Evolutionary conservation across 2,113 vertebrate genomes (phyloP), one percentile per base, ranked within the genome.

Genomic region (Rhinogobius similis): DNA sequence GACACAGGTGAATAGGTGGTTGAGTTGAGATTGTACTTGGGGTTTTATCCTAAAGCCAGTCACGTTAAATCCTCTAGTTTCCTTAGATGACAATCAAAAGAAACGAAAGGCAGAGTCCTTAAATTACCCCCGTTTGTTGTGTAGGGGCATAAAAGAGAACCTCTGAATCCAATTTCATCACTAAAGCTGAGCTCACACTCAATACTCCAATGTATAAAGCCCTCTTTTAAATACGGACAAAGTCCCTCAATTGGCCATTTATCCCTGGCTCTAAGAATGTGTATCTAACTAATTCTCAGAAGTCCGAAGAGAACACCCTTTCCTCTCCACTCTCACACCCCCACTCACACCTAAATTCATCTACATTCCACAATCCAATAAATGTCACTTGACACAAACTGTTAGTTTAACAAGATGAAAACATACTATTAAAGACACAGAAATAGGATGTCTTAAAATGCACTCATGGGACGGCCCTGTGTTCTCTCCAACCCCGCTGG

Each of bases 231-330:
- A 83, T 21, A 75, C 38, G 36, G 66, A 84, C 80, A 79, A 83
- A 86, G 69, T 77, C 77, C 75, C 73, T 87, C 81, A 87, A 82
- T 77, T 81, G 81, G 83, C 80, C 82, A 79, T 89, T 87, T 83
- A 83, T 85, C 77, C 78, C 70, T 67, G 73, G 71, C 76, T 80
- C 79, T 82, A 81, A 82, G 75, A 86, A 85, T 82, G 80, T 82
- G 76, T 85, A 82, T 86, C 83, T 82, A 87, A 83, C 83, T 86
- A 81, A 85, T 84, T 83, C 80, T 86, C 81, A 86, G 41, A 81
- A 86, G 82, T 82, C 83, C 75, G 82, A 82, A 87, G 78, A 87
- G 73, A 82, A 79, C 72, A 77, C 66, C 76, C 73, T 66, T 75
- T 66, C 59, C 79, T 65, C 67, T 58, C 36, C 36, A 38, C 46